Evolutionary conservation across 2,888 invertebrate genomes (phyloP).

Genomic region (Drosophila merina): DNA sequence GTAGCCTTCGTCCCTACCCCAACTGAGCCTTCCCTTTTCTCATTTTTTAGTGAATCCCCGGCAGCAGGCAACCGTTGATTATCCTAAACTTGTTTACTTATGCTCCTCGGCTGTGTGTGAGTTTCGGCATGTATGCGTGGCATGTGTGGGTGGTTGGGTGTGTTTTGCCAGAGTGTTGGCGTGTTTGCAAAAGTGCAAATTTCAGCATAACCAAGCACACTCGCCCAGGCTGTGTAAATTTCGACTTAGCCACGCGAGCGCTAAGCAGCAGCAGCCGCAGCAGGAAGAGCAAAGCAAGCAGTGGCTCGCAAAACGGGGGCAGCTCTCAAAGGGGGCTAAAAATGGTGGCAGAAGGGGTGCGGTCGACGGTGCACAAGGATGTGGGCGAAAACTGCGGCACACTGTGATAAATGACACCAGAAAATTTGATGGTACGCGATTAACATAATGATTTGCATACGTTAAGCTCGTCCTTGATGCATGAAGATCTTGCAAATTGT

Average conservation of each 20-base stretch:
- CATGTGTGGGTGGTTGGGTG: not conserved
- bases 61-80: slow-evolving; percentile 58
- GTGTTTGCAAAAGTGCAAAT: slow-evolving; percentile 64
- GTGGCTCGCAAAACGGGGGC: slow-evolving; percentile 5
- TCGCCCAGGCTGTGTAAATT: slow-evolving; percentile 62
- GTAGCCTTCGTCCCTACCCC: too few species aligned
- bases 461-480: slow-evolving; percentile 34
- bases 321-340: not conserved
- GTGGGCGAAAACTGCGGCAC: slow-evolving; percentile 34
- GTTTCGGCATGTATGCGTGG: not conserved
- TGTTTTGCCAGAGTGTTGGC: slow-evolving; percentile 7
- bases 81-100: slow-evolving; percentile 77
- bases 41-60: slow-evolving; percentile 1
- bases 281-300: slow-evolving; percentile 51
- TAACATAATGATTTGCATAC: slow-evolving; percentile 51
- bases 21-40: too few species aligned
- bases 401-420: slow-evolving; percentile 41
- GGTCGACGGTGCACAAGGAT: not conserved
- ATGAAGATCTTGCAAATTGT: slow-evolving; percentile 30
- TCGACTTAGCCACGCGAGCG: slow-evolving; percentile 69
- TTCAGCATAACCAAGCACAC: slow-evolving; percentile 67
- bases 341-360: not conserved
- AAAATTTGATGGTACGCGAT: slow-evolving; percentile 39
- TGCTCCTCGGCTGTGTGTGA: slow-evolving; percentile 50
- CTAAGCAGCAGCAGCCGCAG: slow-evolving; percentile 64